These are phyloP conservation scores for Barnardius zonarius DNA, from an alignment of 2,113 vertebrate genomes.

Conservation along the genomic window DNA sequence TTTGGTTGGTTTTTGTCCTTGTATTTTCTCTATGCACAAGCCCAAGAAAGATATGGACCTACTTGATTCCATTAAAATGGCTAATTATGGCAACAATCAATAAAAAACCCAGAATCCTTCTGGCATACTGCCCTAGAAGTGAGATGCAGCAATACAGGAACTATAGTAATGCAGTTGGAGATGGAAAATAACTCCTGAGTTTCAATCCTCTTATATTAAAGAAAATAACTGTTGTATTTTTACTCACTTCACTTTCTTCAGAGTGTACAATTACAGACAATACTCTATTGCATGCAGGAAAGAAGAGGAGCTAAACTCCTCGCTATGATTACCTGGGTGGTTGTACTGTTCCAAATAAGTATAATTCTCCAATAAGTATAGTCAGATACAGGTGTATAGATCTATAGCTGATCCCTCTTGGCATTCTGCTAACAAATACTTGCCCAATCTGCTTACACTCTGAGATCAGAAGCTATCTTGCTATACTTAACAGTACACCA, in stretches of 20 bases:
- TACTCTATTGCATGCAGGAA: neutral
- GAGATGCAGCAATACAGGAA: neutral
- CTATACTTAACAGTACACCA: neutral
- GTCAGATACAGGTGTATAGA: neutral
- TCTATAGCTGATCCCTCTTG: neutral
- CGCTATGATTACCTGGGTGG: fast-evolving
- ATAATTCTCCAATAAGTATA: neutral
- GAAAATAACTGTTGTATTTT: neutral
- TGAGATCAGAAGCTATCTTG: neutral
- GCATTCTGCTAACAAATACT: neutral
- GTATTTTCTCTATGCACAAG: neutral
- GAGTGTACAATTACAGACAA: neutral
- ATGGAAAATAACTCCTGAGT: neutral
- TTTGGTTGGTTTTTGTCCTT: neutral
- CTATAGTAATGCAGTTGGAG: neutral
- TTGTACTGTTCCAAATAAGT: neutral
- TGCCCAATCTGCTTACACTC: neutral
- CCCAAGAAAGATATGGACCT: neutral
- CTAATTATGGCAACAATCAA: neutral
- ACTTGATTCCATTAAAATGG: neutral
- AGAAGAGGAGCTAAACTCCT: neutral
- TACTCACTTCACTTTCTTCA: neutral
- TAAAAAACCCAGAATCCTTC: neutral
- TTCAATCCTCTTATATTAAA: neutral
- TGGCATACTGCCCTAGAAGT: neutral